Conservation (phyloP, 2,113 vertebrate genomes). For the Pseudorasbora parva region DNA sequence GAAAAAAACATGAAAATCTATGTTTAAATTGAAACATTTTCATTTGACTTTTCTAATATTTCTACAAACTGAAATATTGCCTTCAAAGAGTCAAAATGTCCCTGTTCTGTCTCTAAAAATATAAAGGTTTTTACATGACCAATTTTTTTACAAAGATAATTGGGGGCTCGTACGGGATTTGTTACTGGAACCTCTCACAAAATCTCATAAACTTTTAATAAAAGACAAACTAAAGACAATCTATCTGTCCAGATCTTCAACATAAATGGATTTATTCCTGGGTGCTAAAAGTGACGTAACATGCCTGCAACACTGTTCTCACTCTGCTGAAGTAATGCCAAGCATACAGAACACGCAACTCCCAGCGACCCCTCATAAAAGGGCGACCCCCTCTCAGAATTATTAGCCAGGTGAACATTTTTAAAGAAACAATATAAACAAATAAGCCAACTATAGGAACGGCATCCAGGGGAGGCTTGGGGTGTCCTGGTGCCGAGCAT, state of each 20-base stretch:
- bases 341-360: not conserved
- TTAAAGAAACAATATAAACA: not conserved
- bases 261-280: not conserved
- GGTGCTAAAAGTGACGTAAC: slow-evolving; percentile 11
- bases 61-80: no score
- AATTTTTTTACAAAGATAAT: no score
- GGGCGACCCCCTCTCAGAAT: not conserved
- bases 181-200: no score
- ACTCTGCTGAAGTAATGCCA: not conserved
- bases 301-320: not conserved
- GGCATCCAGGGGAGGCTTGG: no score
- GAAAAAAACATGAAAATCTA: not conserved
- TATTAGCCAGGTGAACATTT: not conserved
- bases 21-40: not conserved
- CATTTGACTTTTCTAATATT: no score
- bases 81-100: no score
- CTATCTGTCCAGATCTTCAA: not conserved
- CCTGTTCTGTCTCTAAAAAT: not conserved
- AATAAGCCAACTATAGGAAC: not conserved
- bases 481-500: no score
- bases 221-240: not conserved
- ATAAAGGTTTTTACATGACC: not conserved
- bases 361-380: not conserved
- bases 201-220: not conserved
- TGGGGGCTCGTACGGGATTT: no score